A percentile compares a stretch with the other conserved stretches of the same genome.
phyloP scores from a whole-genome alignment of 92 coral and sea anemone genomes.

The Epizoanthus scotinus region DNA sequence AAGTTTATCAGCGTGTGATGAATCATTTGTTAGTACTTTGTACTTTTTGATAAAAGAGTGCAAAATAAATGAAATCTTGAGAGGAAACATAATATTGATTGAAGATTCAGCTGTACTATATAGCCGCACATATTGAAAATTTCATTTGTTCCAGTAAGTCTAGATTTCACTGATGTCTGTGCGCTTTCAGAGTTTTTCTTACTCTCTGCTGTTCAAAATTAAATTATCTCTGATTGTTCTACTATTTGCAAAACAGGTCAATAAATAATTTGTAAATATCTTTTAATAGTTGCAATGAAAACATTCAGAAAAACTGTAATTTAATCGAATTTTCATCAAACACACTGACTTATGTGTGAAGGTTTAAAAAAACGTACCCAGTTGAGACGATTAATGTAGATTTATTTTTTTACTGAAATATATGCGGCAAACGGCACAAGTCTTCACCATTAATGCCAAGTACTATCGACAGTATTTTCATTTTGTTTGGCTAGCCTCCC shows the following conservation, averaged over 20 bases:
- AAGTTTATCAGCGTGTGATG: conserved; percentile 5
- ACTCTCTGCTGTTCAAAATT: conserved; percentile 9
- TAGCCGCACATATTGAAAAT: no score
- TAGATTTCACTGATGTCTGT: no score
- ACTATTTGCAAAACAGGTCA: background rate
- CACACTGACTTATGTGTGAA: background rate
- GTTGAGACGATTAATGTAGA: background rate
- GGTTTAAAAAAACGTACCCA: background rate
- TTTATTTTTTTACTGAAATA: background rate
- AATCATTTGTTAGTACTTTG: background rate
- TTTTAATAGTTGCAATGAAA: conserved; percentile 21
- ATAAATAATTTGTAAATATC: conserved; percentile 26
- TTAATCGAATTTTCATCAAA: background rate
- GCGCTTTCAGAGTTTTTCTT: background rate
- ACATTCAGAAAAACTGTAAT: background rate
- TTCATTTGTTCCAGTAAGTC: no score
- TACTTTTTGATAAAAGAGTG: background rate
- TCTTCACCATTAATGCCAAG: conserved; percentile 30
- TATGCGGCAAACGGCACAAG: background rate
- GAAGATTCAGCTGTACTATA: no score
- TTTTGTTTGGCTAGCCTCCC: conserved; percentile 18
- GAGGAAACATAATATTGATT: background rate
- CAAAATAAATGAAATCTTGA: background rate
- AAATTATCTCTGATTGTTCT: background rate
- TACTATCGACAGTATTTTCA: background rate